Evolutionary conservation across 2,888 invertebrate species (phyloP).

Genomic region (Hyppa rectilinea): DNA sequence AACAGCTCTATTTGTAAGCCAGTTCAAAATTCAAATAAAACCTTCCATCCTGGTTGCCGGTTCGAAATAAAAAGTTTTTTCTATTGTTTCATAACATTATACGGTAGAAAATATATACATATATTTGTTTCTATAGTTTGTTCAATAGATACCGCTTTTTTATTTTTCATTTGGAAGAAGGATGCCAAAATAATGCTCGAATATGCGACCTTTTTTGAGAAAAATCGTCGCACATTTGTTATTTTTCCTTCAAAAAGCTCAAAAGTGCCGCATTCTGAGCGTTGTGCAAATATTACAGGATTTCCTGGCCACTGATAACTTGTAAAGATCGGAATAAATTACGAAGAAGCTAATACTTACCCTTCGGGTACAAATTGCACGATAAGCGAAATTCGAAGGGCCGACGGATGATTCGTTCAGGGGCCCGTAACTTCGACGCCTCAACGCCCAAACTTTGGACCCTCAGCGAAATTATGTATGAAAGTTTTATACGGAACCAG

Average conservation of each 20-base stretch:
- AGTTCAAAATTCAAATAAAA: too few relatives aligned
- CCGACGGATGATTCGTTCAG: constrained; percentile 32
- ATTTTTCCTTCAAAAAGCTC: too few relatives aligned
- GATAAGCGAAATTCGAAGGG: constrained; percentile 39
- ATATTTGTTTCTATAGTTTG: too few relatives aligned
- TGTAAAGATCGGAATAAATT: constrained; percentile 39
- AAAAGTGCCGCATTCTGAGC: background rate
- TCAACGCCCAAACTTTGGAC: constrained; percentile 47
- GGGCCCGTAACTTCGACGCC: constrained; percentile 39
- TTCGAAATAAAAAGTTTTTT: too few relatives aligned
- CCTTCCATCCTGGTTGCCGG: too few relatives aligned
- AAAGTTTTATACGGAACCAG: constrained; percentile 54
- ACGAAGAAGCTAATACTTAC: constrained; percentile 22
- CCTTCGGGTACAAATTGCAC: constrained; percentile 36
- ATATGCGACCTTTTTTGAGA: too few relatives aligned
- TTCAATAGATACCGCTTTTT: too few relatives aligned
- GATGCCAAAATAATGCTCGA: too few relatives aligned
- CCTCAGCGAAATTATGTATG: constrained; percentile 55
- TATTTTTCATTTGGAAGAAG: too few relatives aligned
- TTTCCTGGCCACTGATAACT: constrained; percentile 6
- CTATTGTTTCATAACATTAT: too few relatives aligned
- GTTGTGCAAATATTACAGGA: background rate
- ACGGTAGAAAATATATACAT: too few relatives aligned
- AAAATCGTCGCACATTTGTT: background rate
- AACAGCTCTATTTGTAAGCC: too few relatives aligned